Evolutionary conservation across 2,113 vertebrate genomes (phyloP).

Genomic region (Apistogramma diplotaenia): DNA sequence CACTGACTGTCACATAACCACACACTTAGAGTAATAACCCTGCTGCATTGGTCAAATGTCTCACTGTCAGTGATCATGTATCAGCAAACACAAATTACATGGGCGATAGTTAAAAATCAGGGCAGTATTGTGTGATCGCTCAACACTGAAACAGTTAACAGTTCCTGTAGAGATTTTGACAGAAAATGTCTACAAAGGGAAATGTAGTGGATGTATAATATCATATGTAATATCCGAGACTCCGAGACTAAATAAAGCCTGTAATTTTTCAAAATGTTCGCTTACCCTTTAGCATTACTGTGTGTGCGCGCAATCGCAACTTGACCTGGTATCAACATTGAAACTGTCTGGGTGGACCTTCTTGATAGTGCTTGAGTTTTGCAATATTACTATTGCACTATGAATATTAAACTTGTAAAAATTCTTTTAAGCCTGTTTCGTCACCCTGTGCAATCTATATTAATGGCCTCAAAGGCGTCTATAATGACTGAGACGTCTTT

Average conservation of each 20-base stretch:
- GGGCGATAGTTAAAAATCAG: background rate
- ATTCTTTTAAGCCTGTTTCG: background rate
- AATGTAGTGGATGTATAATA: too few relatives aligned
- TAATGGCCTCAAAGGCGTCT: background rate
- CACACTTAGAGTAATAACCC: too few relatives aligned
- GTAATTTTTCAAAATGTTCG: background rate
- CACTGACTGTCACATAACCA: too few relatives aligned
- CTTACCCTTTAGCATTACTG: background rate
- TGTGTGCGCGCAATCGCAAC: background rate
- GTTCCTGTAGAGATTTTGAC: too few relatives aligned
- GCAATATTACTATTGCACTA: background rate
- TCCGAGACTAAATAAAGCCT: background rate
- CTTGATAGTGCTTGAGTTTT: background rate
- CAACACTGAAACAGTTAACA: background rate
- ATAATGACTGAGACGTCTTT: slow-evolving; percentile 1
- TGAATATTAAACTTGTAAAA: background rate
- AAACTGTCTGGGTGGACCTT: background rate
- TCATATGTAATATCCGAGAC: too few relatives aligned
- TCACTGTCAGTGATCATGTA: background rate
- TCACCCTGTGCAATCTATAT: background rate
- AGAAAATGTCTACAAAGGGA: too few relatives aligned
- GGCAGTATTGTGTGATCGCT: background rate
- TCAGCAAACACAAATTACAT: background rate
- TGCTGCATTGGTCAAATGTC: background rate
- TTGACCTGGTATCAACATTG: background rate